A percentile compares a stretch with the other conserved stretches of the same genome.
Conservation (phyloP, 2,113 vertebrate species). For the Tyrannus savana region DNA sequence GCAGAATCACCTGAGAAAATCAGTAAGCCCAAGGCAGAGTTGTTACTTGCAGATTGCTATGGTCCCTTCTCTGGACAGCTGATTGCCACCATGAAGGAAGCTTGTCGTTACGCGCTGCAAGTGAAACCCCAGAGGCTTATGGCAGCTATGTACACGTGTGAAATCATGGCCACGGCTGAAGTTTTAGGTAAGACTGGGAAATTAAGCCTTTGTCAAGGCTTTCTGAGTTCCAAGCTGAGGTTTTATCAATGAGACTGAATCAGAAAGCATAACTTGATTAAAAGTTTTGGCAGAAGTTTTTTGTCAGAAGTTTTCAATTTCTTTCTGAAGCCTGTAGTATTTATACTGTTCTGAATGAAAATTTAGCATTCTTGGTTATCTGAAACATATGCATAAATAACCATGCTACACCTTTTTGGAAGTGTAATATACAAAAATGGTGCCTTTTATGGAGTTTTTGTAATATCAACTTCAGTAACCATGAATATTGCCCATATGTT, state of each 20-base stretch:
- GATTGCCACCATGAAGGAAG: slow-evolving; percentile 95
- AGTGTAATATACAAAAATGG: neutral
- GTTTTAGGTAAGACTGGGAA: slow-evolving; percentile 87
- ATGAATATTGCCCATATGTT: neutral
- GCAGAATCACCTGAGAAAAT: slow-evolving; percentile 17
- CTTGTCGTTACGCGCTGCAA: slow-evolving; percentile 90
- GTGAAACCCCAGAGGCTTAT: slow-evolving; percentile 92
- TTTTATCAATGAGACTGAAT: neutral
- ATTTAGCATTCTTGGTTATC: neutral
- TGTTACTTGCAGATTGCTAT: slow-evolving; percentile 78
- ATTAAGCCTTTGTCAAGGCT: neutral
- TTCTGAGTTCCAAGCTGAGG: neutral
- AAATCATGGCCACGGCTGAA: slow-evolving; percentile 94
- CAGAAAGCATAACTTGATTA: neutral
- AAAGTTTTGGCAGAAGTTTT: neutral
- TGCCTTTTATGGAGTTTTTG: neutral
- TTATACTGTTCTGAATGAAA: neutral
- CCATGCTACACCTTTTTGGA: neutral
- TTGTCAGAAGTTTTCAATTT: neutral
- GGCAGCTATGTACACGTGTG: slow-evolving; percentile 97
- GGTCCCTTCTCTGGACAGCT: slow-evolving; percentile 94
- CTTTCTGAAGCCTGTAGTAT: neutral
- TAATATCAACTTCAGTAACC: neutral
- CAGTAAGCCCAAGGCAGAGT: slow-evolving; percentile 61
- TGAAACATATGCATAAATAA: neutral